Percentiles rank a stretch among this genome's conserved stretches.
Conservation (phyloP, 2,113 vertebrate genomes). For the Apodemus sylvaticus region DNA sequence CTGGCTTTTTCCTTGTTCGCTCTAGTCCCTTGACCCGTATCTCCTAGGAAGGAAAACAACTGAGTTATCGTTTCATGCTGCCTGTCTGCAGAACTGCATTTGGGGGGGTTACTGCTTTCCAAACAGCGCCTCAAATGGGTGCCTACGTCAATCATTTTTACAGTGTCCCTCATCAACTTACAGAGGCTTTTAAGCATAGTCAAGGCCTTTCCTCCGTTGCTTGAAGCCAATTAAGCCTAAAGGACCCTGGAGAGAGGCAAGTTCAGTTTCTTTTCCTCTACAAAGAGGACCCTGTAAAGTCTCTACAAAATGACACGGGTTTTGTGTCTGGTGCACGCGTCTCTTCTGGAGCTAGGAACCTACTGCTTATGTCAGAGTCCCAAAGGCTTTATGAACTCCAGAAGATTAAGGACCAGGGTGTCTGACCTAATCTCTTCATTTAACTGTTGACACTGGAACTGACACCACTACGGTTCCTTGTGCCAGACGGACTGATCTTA, state of each 20-base stretch:
- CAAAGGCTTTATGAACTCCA: neutral
- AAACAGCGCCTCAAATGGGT: neutral
- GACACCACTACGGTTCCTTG: neutral
- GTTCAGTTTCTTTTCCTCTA: neutral
- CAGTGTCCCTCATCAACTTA: neutral
- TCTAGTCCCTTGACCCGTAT: neutral
- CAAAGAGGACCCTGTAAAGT: neutral
- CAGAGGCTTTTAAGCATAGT: neutral
- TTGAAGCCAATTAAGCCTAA: neutral
- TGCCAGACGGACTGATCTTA: neutral
- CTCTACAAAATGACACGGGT: neutral
- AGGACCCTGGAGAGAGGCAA: neutral
- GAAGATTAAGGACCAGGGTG: neutral
- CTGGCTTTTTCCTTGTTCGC: neutral
- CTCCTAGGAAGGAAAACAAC: neutral
- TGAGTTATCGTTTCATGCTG: neutral
- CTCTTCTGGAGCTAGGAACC: neutral
- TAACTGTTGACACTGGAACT: neutral
- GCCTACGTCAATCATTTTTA: neutral
- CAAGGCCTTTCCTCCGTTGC: neutral
- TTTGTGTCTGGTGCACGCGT: neutral
- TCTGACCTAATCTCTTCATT: neutral
- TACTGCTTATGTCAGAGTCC: neutral
- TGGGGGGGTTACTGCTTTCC: neutral
- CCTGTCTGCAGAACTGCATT: neutral